Percentiles rank a stretch among this genome's conserved stretches.
Conservation (phyloP, 2,888 invertebrate species). For the Agrilus cyanescens region DNA sequence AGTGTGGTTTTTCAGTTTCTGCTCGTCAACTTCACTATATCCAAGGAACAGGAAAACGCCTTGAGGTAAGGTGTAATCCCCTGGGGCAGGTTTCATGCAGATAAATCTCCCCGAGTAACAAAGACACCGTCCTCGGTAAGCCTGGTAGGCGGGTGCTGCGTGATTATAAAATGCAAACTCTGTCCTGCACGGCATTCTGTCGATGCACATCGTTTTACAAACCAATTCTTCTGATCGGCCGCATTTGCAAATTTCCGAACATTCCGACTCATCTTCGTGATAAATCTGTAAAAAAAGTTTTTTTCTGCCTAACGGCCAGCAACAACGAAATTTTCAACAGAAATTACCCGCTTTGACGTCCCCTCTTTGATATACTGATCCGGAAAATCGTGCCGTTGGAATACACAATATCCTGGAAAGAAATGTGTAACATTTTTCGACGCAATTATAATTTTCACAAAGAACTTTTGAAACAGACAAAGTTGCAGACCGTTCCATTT, state of each 20-base stretch:
- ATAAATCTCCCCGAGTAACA: constrained; percentile 88
- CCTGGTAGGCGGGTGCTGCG: constrained; percentile 81
- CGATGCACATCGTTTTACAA: constrained; percentile 82
- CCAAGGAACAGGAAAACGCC: constrained; percentile 82
- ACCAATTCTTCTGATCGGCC: constrained; percentile 64
- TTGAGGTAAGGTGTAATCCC: constrained; percentile 65
- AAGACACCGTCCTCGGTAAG: constrained; percentile 76
- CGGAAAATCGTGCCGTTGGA: constrained; percentile 70
- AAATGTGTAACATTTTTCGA: constrained; percentile 6
- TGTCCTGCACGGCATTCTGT: constrained; percentile 76
- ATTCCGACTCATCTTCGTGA: constrained; percentile 75
- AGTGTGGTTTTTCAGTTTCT: constrained; percentile 63
- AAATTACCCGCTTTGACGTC: constrained; percentile 68
- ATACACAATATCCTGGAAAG: constrained; percentile 64
- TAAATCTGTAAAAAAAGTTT: constrained; percentile 48
- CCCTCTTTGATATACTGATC: constrained; percentile 79
- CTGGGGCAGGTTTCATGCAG: constrained; percentile 76
- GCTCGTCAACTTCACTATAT: constrained; percentile 82
- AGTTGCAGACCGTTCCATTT: too few relatives aligned
- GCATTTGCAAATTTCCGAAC: constrained; percentile 83
- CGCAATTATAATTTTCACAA: too few relatives aligned
- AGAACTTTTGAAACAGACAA: too few relatives aligned
- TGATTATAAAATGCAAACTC: constrained; percentile 83
- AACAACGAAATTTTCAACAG: background rate
- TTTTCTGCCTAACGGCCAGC: background rate